Percentiles rank a stretch among this genome's conserved stretches.
These are phyloP conservation scores for Nemotelus pantherinus DNA, from an alignment of 2,888 invertebrate genomes.

Conservation along the genomic window DNA sequence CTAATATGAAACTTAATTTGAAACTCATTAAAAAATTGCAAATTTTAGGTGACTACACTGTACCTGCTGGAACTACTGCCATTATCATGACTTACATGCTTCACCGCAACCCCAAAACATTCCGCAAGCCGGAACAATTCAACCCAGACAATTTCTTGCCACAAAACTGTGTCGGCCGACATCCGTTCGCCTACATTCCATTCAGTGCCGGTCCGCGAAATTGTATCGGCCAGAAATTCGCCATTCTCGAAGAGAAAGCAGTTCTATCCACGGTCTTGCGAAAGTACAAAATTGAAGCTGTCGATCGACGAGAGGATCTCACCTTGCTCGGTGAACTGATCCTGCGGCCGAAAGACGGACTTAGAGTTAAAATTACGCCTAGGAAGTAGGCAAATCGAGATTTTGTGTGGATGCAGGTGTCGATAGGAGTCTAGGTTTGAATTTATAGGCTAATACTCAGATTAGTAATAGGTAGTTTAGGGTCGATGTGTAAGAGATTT, in stretches of 20 bases:
- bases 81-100: constrained; percentile 72
- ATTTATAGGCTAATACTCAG: constrained; percentile 9
- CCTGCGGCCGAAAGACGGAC: constrained; percentile 69
- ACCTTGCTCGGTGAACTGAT: constrained; percentile 70
- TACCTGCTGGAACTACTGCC: constrained; percentile 66
- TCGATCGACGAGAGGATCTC: constrained; percentile 69
- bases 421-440: background rate
- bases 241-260: constrained; percentile 69
- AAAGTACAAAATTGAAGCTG: constrained; percentile 68
- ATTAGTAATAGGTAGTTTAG: background rate
- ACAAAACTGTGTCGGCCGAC: constrained; percentile 69
- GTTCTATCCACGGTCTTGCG: constrained; percentile 69
- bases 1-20: background rate
- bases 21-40: background rate
- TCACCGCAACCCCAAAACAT: constrained; percentile 73
- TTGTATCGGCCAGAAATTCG: constrained; percentile 69
- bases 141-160: constrained; percentile 78
- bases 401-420: background rate
- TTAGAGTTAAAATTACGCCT: constrained; percentile 65
- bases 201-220: constrained; percentile 76
- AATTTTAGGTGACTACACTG: constrained; percentile 58
- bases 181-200: constrained; percentile 75
- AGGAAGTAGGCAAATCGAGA: constrained; percentile 53
- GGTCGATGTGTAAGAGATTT: background rate
- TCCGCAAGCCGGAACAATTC: constrained; percentile 74